These are phyloP conservation scores for Camptogramma bilineatum DNA, from an alignment of 2,888 invertebrate species.

Conservation along the genomic window DNA sequence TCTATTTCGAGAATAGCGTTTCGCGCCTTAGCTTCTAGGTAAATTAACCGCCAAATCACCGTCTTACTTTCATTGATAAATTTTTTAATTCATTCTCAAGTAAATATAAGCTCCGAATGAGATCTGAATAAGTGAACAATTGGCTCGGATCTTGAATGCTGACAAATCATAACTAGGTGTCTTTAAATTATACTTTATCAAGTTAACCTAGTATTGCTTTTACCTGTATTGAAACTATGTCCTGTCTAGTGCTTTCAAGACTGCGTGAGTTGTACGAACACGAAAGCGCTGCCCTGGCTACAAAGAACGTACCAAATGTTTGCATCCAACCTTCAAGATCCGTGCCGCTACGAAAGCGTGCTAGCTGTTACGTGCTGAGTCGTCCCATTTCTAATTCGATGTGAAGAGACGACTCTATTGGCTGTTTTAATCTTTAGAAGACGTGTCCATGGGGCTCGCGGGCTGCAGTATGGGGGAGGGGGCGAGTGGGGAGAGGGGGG, in stretches of 20 bases:
- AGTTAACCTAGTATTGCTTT: background rate
- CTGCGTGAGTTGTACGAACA: background rate
- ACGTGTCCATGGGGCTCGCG: slow-evolving; percentile 91
- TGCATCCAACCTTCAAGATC: slow-evolving; percentile 25
- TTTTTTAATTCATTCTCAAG: slow-evolving; percentile 6
- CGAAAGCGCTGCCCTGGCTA: slow-evolving; percentile 9
- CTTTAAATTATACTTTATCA: background rate
- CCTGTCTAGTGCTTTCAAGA: background rate
- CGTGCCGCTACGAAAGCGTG: slow-evolving; percentile 22
- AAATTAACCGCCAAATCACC: slow-evolving; percentile 20
- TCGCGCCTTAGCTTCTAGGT: slow-evolving; percentile 14
- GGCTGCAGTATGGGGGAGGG: slow-evolving; percentile 59
- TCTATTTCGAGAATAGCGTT: slow-evolving; percentile 16
- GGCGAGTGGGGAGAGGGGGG: slow-evolving; percentile 40
- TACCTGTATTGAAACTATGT: background rate
- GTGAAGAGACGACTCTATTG: slow-evolving; percentile 25
- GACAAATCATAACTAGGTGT: slow-evolving; percentile 12
- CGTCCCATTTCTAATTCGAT: slow-evolving; percentile 27
- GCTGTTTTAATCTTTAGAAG: slow-evolving; percentile 83
- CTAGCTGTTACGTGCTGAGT: slow-evolving; percentile 19
- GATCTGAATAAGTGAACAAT: slow-evolving; percentile 30
- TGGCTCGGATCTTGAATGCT: slow-evolving; percentile 22
- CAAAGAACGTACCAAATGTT: slow-evolving; percentile 9
- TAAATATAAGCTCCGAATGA: slow-evolving; percentile 18
- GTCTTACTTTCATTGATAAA: slow-evolving; percentile 1